Conservation (phyloP, 2,113 vertebrate genomes). For the Scolopax mira region DNA sequence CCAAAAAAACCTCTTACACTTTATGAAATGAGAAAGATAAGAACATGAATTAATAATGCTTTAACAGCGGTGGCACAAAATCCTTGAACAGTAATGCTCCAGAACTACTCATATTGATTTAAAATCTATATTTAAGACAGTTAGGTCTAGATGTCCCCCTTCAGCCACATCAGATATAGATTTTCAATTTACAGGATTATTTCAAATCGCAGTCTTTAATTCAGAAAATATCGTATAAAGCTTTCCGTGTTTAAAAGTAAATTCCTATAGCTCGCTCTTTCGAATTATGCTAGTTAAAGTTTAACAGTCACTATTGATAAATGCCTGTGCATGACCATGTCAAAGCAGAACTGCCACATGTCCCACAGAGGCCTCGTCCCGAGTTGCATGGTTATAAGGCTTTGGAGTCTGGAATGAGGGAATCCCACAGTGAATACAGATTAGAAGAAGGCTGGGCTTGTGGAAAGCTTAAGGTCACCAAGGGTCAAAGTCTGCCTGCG, state of each 20-base stretch:
- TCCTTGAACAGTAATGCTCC: conserved; percentile 37
- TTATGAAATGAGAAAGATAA: conserved; percentile 61
- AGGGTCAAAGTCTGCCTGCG: not conserved
- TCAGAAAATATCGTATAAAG: conserved; percentile 18
- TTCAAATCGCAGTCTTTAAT: conserved; percentile 38
- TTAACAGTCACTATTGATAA: not conserved
- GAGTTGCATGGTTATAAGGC: not conserved
- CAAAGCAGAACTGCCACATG: not conserved
- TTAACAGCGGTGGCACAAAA: conserved; percentile 55
- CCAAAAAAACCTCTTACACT: not conserved
- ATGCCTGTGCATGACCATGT: not conserved
- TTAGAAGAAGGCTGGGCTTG: not conserved
- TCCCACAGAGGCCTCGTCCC: not conserved
- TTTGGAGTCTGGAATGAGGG: not conserved
- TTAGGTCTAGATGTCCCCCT: conserved; percentile 29
- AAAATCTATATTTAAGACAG: conserved; percentile 61
- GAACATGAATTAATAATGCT: conserved; percentile 60
- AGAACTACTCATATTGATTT: conserved; percentile 58
- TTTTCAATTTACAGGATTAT: conserved; percentile 59
- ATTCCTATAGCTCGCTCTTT: not conserved
- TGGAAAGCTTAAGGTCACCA: not conserved
- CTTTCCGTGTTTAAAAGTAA: conserved; percentile 1
- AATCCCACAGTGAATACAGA: not conserved
- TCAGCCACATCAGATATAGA: conserved; percentile 55
- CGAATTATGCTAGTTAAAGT: not conserved